Conservation (phyloP, 2,888 invertebrate genomes). For the Acanthopleura granulata region DNA sequence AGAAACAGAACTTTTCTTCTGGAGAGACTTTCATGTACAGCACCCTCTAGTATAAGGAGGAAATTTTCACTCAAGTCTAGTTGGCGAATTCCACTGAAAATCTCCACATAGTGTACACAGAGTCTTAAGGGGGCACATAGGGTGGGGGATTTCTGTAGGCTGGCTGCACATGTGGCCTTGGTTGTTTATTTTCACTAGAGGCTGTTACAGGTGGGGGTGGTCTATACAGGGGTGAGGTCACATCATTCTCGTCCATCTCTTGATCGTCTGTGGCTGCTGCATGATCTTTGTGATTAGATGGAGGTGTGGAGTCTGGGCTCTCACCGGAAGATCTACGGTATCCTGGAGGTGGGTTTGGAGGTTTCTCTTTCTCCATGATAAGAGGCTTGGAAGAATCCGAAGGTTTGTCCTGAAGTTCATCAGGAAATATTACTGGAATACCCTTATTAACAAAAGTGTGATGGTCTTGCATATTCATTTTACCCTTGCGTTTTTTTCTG, state of each 20-base stretch:
- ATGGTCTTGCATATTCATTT: slow-evolving; percentile 85
- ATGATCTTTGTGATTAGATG: slow-evolving; percentile 27
- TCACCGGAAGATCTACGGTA: slow-evolving; percentile 54
- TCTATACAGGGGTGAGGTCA: slow-evolving; percentile 53
- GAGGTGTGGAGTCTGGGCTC: slow-evolving; percentile 46
- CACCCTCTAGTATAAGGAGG: no score
- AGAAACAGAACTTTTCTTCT: no score
- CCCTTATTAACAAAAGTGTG: slow-evolving; percentile 71
- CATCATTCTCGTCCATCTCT: slow-evolving; percentile 48
- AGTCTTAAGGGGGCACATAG: slow-evolving; percentile 93
- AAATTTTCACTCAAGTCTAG: slow-evolving; percentile 1
- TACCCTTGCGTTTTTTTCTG: slow-evolving; percentile 82
- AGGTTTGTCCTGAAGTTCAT: slow-evolving; percentile 94
- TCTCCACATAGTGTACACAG: background rate
- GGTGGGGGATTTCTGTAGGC: slow-evolving; percentile 96
- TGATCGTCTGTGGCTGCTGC: slow-evolving; percentile 40
- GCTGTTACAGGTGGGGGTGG: slow-evolving; percentile 59
- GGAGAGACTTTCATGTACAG: no score
- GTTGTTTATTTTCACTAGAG: slow-evolving; percentile 52
- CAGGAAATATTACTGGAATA: slow-evolving; percentile 94
- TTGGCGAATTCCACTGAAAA: background rate
- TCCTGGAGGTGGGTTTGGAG: slow-evolving; percentile 75
- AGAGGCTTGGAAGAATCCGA: slow-evolving; percentile 84
- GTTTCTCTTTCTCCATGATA: slow-evolving; percentile 94
- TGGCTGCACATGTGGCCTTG: slow-evolving; percentile 72